Evolutionary conservation across 1,140 invertebrate species (phyloP).

Genomic region (Drosophila kohkoa): DNA sequence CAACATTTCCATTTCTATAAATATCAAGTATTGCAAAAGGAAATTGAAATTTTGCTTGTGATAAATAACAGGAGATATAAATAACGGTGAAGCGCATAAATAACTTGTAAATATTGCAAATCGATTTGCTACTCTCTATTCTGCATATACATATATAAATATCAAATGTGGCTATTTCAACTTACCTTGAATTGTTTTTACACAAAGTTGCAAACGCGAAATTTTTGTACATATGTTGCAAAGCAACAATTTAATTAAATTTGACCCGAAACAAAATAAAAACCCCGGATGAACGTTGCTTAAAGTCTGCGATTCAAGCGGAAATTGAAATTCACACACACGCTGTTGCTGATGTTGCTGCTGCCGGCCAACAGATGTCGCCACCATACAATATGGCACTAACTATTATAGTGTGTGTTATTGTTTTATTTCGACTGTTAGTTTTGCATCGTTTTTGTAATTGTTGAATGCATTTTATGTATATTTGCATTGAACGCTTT

Average conservation of each 20-base stretch:
- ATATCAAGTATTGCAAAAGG: conserved; percentile 26
- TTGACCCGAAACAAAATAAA: conserved; percentile 5
- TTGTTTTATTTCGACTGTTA: conserved; percentile 63
- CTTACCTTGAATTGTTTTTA: conserved; percentile 7
- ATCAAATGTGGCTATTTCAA: neutral
- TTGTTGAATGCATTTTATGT: conserved; percentile 66
- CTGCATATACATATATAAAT: too few relatives aligned
- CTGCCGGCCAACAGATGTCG: conserved; percentile 49
- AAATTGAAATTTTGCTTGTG: conserved; percentile 40
- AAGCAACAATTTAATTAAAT: conserved; percentile 7
- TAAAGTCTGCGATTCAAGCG: conserved; percentile 48
- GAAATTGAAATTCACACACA: conserved; percentile 65
- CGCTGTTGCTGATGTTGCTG: conserved; percentile 2
- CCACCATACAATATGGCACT: conserved; percentile 20
- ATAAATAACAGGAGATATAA: conserved; percentile 2
- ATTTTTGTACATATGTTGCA: neutral
- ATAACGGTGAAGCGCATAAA: neutral
- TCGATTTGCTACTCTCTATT: neutral
- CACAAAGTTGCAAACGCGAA: neutral
- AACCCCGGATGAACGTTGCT: conserved; percentile 18
- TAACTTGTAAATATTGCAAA: neutral
- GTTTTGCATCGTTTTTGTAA: conserved; percentile 51
- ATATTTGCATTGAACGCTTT: conserved; percentile 59
- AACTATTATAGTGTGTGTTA: conserved; percentile 12
- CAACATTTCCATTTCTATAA: conserved; percentile 21